Evolutionary conservation across 2,797 vertebrate species (phyloP).

Genomic region (Pseudochaenichthys georgianus): DNA sequence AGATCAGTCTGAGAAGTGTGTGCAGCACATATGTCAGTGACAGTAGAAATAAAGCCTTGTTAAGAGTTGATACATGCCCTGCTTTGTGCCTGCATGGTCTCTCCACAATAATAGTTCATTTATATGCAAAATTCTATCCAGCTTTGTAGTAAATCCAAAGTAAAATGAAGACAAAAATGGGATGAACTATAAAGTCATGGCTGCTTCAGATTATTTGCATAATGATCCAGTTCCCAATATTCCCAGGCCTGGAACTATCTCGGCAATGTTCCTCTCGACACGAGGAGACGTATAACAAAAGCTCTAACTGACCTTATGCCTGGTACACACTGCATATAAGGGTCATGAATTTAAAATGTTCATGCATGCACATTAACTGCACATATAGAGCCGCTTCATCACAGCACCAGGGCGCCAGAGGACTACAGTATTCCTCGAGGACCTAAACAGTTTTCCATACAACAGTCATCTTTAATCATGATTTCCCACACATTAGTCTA

Average conservation of each 20-base stretch:
- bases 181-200: conserved; percentile 34
- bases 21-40: conserved; percentile 13
- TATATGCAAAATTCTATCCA: conserved; percentile 24
- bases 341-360: conserved; percentile 63
- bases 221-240: conserved; percentile 37
- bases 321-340: conserved; percentile 38
- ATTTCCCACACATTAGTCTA: not conserved
- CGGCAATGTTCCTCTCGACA: conserved; percentile 15
- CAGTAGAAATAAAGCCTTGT: conserved; percentile 28
- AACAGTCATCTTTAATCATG: conserved; percentile 59
- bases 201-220: conserved; percentile 43
- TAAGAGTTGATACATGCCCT: conserved; percentile 6
- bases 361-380: conserved; percentile 55
- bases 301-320: conserved; percentile 29
- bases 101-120: conserved; percentile 11
- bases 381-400: conserved; percentile 56
- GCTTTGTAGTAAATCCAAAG: conserved; percentile 29
- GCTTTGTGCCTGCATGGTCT: conserved; percentile 18
- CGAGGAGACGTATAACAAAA: conserved; percentile 2
- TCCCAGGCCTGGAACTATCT: conserved; percentile 14
- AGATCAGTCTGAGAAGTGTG: conserved; percentile 23
- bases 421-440: conserved; percentile 58
- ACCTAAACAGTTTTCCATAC: conserved; percentile 40
- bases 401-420: conserved; percentile 39
- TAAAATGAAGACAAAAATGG: conserved; percentile 35